Percentiles rank a stretch among this genome's conserved stretches.
Conservation (phyloP, 2,888 invertebrate genomes). For the Clistopyga incitator region DNA sequence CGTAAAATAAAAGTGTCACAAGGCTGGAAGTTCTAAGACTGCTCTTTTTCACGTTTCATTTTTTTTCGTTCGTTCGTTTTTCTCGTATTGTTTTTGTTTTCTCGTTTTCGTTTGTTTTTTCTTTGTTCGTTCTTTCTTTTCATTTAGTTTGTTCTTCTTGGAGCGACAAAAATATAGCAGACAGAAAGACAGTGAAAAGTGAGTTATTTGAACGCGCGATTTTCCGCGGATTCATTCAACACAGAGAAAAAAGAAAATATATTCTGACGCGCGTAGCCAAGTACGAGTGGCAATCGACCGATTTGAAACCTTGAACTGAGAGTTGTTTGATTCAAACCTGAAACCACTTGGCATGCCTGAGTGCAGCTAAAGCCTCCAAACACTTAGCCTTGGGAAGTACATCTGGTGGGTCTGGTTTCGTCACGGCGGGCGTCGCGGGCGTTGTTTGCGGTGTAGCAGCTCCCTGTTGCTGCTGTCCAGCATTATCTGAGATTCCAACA, state of each 20-base stretch:
- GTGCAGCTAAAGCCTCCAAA: conserved; percentile 99
- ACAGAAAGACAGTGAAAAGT: conserved; percentile 34
- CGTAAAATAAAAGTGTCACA: conserved; percentile 74
- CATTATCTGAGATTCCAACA: conserved; percentile 85
- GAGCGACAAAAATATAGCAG: conserved; percentile 48
- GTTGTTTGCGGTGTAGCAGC: conserved; percentile 86
- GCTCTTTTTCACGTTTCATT: conserved; percentile 70
- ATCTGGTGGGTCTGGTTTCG: conserved; percentile 92
- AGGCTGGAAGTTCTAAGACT: conserved; percentile 84
- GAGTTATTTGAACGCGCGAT: conserved; percentile 78
- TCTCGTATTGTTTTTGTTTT: conserved; percentile 46
- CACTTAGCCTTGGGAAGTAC: conserved; percentile 99
- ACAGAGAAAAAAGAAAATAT: conserved; percentile 53
- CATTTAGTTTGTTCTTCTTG: conserved; percentile 65
- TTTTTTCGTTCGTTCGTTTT: conserved; percentile 34
- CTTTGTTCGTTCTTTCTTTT: conserved; percentile 73
- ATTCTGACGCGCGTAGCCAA: conserved; percentile 36
- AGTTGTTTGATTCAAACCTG: conserved; percentile 91
- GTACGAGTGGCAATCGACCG: conserved; percentile 48
- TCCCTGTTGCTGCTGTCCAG: conserved; percentile 84
- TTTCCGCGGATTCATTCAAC: conserved; percentile 62
- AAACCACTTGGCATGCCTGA: conserved; percentile 99
- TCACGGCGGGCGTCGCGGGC: conserved; percentile 90
- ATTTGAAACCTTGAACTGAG: conserved; percentile 79
- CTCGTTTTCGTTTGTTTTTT: no score